Conservation (phyloP, 2,113 vertebrate species). For the Lota lota region DNA sequence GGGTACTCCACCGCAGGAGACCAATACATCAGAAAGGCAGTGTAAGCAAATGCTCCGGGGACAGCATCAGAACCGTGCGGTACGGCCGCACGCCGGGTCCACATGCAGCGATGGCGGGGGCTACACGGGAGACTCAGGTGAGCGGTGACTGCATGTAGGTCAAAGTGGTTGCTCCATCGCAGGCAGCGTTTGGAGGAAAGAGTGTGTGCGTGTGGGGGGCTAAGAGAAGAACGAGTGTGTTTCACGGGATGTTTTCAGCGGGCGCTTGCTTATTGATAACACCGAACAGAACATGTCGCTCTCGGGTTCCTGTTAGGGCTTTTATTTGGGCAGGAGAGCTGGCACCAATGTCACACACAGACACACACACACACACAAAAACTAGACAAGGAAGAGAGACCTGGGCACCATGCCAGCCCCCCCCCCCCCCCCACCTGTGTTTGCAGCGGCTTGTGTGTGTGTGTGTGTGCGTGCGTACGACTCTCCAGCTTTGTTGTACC, state of each 20-base stretch:
- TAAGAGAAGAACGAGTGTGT: too few species aligned
- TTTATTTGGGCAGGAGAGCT: constrained; percentile 37
- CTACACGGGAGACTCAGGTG: too few species aligned
- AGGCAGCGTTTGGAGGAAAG: too few species aligned
- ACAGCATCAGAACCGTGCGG: too few species aligned
- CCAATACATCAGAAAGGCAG: constrained; percentile 20
- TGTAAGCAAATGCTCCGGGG: too few species aligned
- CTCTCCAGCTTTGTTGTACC: too few species aligned
- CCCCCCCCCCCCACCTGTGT: constrained; percentile 58
- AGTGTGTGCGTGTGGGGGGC: too few species aligned
- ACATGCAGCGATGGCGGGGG: too few species aligned
- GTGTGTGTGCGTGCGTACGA: constrained; percentile 41
- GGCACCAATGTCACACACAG: constrained; percentile 55
- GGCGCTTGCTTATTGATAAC: constrained; percentile 46
- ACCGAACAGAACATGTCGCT: constrained; percentile 25
- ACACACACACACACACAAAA: constrained; percentile 59
- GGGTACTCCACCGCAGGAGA: constrained; percentile 16
- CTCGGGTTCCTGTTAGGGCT: constrained; percentile 24
- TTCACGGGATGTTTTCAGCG: constrained; percentile 24
- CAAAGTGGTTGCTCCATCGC: too few species aligned
- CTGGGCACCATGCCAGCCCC: constrained; percentile 55
- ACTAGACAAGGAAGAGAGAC: constrained; percentile 35
- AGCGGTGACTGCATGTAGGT: too few species aligned
- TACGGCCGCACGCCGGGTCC: too few species aligned
- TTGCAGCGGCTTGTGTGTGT: constrained; percentile 25